Evolutionary conservation across 2,797 vertebrate genomes (phyloP).

Genomic region (Loriculus beryllinus): DNA sequence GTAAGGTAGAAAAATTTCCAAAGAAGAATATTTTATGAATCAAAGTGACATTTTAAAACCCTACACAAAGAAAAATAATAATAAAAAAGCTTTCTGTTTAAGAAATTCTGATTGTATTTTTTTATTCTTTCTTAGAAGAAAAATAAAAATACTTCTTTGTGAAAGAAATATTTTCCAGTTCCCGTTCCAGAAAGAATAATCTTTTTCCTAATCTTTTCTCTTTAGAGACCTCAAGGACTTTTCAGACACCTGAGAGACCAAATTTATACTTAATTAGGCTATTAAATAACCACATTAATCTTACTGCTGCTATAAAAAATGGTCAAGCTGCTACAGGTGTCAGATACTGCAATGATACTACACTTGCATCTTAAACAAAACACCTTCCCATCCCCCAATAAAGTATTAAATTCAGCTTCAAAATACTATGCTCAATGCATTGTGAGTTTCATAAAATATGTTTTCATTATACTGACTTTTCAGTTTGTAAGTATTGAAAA

Average conservation of each 20-base stretch:
- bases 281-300: constrained; percentile 67
- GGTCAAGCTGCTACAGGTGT: constrained; percentile 38
- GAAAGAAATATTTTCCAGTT: background rate
- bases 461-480: background rate
- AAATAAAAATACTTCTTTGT: background rate
- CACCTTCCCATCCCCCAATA: background rate
- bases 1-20: background rate
- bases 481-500: background rate
- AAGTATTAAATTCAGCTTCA: background rate
- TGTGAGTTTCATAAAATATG: background rate
- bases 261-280: constrained; percentile 66
- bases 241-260: constrained; percentile 50
- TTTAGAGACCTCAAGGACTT: constrained; percentile 62
- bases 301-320: constrained; percentile 53
- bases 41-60: background rate
- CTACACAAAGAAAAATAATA: background rate
- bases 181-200: background rate
- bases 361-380: constrained; percentile 5
- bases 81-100: background rate
- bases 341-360: constrained; percentile 17
- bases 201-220: background rate
- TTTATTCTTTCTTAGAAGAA: background rate
- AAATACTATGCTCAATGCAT: background rate
- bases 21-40: background rate
- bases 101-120: background rate